These are phyloP conservation scores for Apotomis turbidana DNA, from an alignment of 2,888 invertebrate genomes.

Conservation along the genomic window DNA sequence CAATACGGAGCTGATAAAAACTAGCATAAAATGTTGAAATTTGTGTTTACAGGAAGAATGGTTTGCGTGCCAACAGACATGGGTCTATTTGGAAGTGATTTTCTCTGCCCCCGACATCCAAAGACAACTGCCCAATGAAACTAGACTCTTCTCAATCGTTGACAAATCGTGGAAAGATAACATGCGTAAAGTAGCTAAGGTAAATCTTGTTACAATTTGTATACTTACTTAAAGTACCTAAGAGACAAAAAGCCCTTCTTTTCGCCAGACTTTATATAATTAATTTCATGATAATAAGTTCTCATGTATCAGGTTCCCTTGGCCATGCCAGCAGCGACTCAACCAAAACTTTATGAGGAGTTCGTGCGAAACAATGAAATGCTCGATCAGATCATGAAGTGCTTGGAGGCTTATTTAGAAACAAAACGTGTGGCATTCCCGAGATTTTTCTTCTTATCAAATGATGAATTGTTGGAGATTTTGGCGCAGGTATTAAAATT, in stretches of 20 bases:
- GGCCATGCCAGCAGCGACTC: constrained; percentile 91
- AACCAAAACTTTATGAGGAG: constrained; percentile 87
- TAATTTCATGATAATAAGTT: not conserved
- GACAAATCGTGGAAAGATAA: constrained; percentile 96
- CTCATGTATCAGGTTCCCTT: constrained; percentile 84
- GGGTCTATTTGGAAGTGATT: constrained; percentile 97
- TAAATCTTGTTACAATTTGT: constrained; percentile 51
- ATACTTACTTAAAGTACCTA: no score
- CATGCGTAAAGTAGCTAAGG: constrained; percentile 91
- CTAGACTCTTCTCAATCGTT: constrained; percentile 92
- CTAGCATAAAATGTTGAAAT: not conserved
- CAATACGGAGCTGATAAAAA: no score
- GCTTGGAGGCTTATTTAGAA: constrained; percentile 94
- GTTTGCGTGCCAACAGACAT: constrained; percentile 94
- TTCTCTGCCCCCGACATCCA: constrained; percentile 98
- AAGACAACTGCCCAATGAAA: constrained; percentile 95
- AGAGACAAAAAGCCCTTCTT: no score
- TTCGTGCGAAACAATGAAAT: constrained; percentile 89
- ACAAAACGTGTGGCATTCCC: constrained; percentile 95
- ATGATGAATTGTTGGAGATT: constrained; percentile 95
- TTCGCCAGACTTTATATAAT: no score
- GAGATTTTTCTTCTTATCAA: constrained; percentile 94
- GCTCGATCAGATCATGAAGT: constrained; percentile 94
- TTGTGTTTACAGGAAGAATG: constrained; percentile 89
- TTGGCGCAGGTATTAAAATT: constrained; percentile 87